These are phyloP conservation scores for Sus cebifrons DNA, from an alignment of 2,797 vertebrate genomes.

Conservation along the genomic window DNA sequence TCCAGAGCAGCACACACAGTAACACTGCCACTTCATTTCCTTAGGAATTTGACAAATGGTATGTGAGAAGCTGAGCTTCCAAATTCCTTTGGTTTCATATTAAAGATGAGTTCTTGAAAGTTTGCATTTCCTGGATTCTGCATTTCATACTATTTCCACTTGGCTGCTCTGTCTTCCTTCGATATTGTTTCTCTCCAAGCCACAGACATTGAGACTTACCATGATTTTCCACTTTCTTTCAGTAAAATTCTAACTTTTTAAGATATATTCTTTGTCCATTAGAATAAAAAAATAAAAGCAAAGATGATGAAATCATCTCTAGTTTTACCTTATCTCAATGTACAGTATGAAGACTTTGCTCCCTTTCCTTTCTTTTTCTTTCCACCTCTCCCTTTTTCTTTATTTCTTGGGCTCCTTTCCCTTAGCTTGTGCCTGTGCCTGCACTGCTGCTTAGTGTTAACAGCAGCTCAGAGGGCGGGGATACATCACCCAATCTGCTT, in stretches of 20 bases:
- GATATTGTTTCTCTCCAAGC: background rate
- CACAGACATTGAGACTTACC: background rate
- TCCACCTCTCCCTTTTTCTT: background rate
- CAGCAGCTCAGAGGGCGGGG: background rate
- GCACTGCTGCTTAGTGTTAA: background rate
- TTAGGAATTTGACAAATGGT: background rate
- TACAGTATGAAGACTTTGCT: background rate
- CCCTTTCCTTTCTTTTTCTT: background rate
- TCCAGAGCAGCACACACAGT: background rate
- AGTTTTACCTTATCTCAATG: background rate
- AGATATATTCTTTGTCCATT: background rate
- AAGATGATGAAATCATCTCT: background rate
- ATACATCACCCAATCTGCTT: background rate
- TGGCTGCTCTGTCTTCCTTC: background rate
- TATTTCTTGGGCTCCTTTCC: background rate
- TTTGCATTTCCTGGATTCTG: constrained; percentile 9
- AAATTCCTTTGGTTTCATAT: background rate
- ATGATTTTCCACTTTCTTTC: background rate
- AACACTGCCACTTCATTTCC: background rate
- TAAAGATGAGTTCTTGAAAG: background rate
- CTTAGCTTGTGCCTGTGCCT: background rate
- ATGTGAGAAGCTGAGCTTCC: background rate
- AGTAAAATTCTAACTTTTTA: background rate
- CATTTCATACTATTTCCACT: background rate
- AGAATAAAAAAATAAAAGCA: background rate